phyloP scores from a whole-genome alignment of 2,888 invertebrate genomes.

The Gandaritis pyraliata region DNA sequence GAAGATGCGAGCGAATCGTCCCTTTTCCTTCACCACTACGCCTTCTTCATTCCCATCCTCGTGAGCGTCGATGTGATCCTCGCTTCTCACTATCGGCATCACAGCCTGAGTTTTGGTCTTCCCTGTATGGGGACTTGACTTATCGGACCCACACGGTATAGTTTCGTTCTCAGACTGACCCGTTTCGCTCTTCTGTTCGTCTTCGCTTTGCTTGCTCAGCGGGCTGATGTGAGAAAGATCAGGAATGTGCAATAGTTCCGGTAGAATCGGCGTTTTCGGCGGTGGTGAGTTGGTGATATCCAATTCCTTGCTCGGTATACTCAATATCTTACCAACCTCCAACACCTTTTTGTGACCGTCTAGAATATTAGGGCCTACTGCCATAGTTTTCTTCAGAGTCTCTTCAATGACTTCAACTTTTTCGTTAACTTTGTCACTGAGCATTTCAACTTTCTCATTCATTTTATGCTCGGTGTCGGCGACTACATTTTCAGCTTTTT shows the following conservation, averaged over 20 bases:
- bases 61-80: constrained; percentile 69
- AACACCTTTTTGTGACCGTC: constrained; percentile 65
- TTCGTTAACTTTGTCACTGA: constrained; percentile 51
- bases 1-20: constrained; percentile 73
- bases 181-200: constrained; percentile 74
- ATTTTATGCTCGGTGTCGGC: constrained; percentile 33
- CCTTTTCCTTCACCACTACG: constrained; percentile 73
- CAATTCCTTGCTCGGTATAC: constrained; percentile 64
- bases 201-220: constrained; percentile 74
- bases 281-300: constrained; percentile 74
- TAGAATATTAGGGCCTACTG: constrained; percentile 59
- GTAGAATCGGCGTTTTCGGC: constrained; percentile 74
- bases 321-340: constrained; percentile 62
- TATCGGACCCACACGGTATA: constrained; percentile 78
- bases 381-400: constrained; percentile 65
- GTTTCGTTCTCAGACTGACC: constrained; percentile 81
- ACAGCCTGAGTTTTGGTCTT: constrained; percentile 80
- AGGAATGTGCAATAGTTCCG: constrained; percentile 72
- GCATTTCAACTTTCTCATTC: constrained; percentile 10
- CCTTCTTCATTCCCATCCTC: constrained; percentile 60
- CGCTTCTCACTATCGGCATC: constrained; percentile 77
- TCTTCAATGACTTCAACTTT: constrained; percentile 69
- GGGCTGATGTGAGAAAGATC: constrained; percentile 74
- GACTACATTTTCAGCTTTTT: constrained; percentile 55
- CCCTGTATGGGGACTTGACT: constrained; percentile 74